Evolutionary conservation across 2,113 vertebrate genomes (phyloP).

Genomic region (Vulpes vulpes): DNA sequence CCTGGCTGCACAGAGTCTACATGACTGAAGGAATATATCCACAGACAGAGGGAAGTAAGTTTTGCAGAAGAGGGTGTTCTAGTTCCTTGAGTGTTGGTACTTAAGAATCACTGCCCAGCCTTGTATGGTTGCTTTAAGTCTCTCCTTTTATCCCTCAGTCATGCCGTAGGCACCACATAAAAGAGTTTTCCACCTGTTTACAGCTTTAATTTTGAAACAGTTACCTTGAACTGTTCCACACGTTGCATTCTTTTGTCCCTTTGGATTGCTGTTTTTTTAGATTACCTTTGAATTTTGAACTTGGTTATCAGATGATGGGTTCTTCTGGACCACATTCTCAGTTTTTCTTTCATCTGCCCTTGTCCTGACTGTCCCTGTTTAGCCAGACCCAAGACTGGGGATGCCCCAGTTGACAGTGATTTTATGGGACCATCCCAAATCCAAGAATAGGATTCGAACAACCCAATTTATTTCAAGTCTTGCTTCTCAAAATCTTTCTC

Average conservation of each 20-base stretch:
- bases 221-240: not conserved
- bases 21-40: not conserved
- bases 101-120: not conserved
- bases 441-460: not conserved
- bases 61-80: not conserved
- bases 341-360: not conserved
- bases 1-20: not conserved
- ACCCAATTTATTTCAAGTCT: not conserved
- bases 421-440: not conserved
- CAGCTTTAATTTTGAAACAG: not conserved
- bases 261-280: not conserved
- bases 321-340: not conserved
- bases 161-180: not conserved
- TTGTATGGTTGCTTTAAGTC: not conserved
- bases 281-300: not conserved
- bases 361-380: not conserved
- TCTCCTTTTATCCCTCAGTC: not conserved
- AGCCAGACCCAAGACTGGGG: not conserved
- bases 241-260: not conserved
- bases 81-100: not conserved
- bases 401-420: not conserved
- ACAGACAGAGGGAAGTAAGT: not conserved
- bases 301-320: not conserved
- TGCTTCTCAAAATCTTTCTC: conserved; percentile 31
- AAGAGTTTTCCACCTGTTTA: not conserved